Conservation (phyloP, 2,888 invertebrate genomes). For the Tuberolachnus salignus region DNA sequence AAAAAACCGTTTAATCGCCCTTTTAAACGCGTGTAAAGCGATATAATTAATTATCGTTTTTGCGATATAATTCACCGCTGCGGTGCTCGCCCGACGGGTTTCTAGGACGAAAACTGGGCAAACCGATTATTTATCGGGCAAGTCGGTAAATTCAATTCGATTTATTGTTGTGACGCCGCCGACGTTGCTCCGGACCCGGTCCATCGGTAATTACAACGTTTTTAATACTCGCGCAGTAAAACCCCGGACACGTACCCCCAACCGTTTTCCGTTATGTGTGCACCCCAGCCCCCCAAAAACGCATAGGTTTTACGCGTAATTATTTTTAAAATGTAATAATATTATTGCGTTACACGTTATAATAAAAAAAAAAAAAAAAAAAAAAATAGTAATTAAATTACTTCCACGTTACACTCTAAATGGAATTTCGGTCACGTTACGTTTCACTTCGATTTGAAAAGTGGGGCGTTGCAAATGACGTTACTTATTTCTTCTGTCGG, state of each 20-base stretch:
- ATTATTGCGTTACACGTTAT: too few relatives aligned
- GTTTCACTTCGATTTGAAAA: too few relatives aligned
- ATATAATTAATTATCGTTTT: too few relatives aligned
- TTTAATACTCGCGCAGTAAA: background rate
- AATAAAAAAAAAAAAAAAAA: too few relatives aligned
- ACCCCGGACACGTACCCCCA: conserved; percentile 18
- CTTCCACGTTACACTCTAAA: too few relatives aligned
- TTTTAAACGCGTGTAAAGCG: background rate
- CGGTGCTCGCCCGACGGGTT: background rate
- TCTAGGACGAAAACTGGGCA: conserved; percentile 11
- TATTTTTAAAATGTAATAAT: too few relatives aligned
- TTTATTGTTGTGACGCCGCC: conserved; percentile 33
- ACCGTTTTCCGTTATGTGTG: background rate
- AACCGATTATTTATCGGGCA: conserved; percentile 7
- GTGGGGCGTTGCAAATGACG: too few relatives aligned
- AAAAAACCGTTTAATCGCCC: conserved; percentile 7
- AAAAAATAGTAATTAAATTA: too few relatives aligned
- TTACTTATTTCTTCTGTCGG: too few relatives aligned
- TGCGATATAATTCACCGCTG: conserved; percentile 2
- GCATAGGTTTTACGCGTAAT: background rate
- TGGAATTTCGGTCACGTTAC: too few relatives aligned
- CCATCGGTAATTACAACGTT: conserved; percentile 34
- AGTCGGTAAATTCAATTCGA: conserved; percentile 23
- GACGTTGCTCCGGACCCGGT: background rate
- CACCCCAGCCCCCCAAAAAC: background rate